phyloP scores from a whole-genome alignment of 92 coral and sea anemone genomes.

The Porites cylindrica region DNA sequence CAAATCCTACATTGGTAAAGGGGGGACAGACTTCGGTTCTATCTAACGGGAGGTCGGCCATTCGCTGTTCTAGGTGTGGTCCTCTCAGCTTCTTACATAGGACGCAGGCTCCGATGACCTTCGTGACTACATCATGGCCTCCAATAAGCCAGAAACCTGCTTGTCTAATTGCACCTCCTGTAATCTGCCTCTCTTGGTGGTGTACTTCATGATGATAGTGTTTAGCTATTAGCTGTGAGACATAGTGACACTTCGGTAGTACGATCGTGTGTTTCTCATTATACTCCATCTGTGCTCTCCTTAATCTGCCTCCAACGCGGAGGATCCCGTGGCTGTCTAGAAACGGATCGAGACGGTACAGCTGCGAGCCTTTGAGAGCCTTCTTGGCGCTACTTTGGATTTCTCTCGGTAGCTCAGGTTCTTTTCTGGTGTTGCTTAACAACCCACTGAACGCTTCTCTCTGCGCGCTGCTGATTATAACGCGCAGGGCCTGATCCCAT shows the following conservation, averaged over 20 bases:
- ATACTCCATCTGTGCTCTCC: slow-evolving; percentile 57
- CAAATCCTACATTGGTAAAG: slow-evolving; percentile 41
- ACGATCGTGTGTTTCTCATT: slow-evolving; percentile 48
- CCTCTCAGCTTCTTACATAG: slow-evolving; percentile 51
- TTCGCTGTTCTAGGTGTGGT: slow-evolving; percentile 39
- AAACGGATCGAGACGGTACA: slow-evolving; percentile 19
- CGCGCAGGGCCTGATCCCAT: slow-evolving; percentile 29
- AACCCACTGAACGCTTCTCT: slow-evolving; percentile 20
- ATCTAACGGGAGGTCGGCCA: slow-evolving; percentile 55
- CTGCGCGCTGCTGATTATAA: slow-evolving; percentile 33
- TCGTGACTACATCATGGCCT: slow-evolving; percentile 21
- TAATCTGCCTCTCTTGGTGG: too few species aligned
- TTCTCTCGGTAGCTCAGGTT: slow-evolving; percentile 44
- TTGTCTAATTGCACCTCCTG: too few species aligned
- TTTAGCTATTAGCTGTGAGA: too few species aligned
- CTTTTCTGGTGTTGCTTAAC: slow-evolving; percentile 7
- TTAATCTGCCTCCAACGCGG: slow-evolving; percentile 25
- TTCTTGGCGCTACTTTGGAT: slow-evolving; percentile 18
- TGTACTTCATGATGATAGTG: too few species aligned
- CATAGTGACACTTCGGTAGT: slow-evolving; percentile 51
- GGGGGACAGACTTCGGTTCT: slow-evolving; percentile 41
- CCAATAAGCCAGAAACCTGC: too few species aligned
- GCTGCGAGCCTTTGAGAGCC: slow-evolving; percentile 18
- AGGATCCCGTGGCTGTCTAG: slow-evolving; percentile 22
- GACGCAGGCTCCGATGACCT: slow-evolving; percentile 33